Conservation (phyloP, 2,797 vertebrate genomes). For the Pristis pectinata region DNA sequence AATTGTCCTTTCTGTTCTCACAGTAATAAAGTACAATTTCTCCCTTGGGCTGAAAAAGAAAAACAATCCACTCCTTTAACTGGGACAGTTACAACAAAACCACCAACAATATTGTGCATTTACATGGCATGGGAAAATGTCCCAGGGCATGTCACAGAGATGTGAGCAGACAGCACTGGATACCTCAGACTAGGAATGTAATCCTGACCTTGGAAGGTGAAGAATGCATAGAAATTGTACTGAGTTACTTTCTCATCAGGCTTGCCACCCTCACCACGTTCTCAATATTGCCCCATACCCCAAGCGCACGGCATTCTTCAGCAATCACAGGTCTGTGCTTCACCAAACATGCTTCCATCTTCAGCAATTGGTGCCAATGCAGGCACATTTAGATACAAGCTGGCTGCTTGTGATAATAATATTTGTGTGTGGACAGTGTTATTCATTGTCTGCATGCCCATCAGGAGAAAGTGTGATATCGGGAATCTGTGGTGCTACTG, state of each 20-base stretch:
- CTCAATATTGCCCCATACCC: neutral
- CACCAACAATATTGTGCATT: neutral
- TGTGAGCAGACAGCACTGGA: neutral
- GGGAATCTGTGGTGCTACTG: neutral
- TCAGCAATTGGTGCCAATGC: neutral
- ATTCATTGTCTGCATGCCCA: neutral
- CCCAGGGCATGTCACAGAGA: neutral
- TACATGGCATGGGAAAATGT: neutral
- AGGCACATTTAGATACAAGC: neutral
- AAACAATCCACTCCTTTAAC: conserved; percentile 8
- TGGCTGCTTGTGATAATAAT: neutral
- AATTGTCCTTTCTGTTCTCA: neutral
- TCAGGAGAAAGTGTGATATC: neutral
- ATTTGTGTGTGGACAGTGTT: neutral
- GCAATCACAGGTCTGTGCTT: neutral
- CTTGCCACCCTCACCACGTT: neutral
- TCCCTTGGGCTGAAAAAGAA: neutral
- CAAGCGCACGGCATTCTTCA: neutral
- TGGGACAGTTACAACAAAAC: neutral
- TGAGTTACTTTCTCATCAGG: neutral
- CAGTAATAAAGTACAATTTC: neutral
- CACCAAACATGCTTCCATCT: neutral
- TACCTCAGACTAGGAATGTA: neutral
- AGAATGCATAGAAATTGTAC: neutral
- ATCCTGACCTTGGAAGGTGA: neutral